phyloP scores from a whole-genome alignment of 2,113 vertebrate genomes.

The Channa maculata region DNA sequence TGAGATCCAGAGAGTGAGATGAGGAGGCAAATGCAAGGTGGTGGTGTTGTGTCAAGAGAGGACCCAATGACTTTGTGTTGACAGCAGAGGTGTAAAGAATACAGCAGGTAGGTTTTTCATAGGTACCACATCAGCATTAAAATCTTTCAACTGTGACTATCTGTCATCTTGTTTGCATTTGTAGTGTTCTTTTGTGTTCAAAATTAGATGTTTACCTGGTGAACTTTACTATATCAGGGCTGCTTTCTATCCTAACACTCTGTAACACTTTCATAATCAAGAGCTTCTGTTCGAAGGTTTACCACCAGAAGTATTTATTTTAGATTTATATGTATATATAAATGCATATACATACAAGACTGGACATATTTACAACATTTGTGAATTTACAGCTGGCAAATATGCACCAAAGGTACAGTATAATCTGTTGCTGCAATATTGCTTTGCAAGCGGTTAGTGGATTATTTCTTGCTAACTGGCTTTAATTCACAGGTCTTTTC shows the following conservation, averaged over 20 bases:
- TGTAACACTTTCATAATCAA: conserved; percentile 10
- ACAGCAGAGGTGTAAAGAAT: conserved; percentile 66
- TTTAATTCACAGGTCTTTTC: conserved; percentile 84
- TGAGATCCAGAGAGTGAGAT: conserved; percentile 17
- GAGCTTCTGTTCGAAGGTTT: conserved; percentile 3
- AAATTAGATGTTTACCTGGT: conserved; percentile 66
- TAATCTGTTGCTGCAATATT: not conserved
- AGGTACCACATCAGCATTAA: conserved; percentile 53
- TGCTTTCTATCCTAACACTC: conserved; percentile 31
- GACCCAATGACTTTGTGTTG: conserved; percentile 75
- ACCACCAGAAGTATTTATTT: not conserved
- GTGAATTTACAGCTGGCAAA: conserved; percentile 46
- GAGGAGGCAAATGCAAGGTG: conserved; percentile 25
- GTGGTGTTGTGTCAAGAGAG: conserved; percentile 42
- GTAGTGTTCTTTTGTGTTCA: conserved; percentile 64
- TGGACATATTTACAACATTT: conserved; percentile 6
- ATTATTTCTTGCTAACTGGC: not conserved
- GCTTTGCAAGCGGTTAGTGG: not conserved
- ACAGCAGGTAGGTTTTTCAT: conserved; percentile 62
- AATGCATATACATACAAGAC: not conserved
- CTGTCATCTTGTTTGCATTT: conserved; percentile 63
- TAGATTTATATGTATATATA: not conserved
- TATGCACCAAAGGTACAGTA: conserved; percentile 77
- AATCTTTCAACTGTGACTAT: conserved; percentile 59
- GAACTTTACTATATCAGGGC: conserved; percentile 20